Percentiles rank a stretch among this genome's conserved stretches.
phyloP scores from a whole-genome alignment of 2,113 vertebrate genomes.

The Pelusios castaneus region DNA sequence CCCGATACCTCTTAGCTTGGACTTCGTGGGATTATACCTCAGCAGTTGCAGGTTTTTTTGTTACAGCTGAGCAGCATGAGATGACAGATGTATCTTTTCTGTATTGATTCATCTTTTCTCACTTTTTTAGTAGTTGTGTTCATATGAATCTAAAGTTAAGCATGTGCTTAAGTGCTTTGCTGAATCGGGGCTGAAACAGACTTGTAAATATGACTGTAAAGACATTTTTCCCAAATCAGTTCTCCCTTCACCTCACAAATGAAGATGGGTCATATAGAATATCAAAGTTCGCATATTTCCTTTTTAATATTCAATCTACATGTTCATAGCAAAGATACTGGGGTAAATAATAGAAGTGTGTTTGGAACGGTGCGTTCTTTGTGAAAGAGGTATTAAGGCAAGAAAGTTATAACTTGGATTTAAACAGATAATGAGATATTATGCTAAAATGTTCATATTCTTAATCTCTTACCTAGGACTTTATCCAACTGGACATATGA shows the following conservation, averaged over 20 bases:
- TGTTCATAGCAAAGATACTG: not conserved
- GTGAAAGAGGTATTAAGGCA: not conserved
- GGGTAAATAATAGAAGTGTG: not conserved
- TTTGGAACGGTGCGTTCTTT: not conserved
- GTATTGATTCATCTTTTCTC: not conserved
- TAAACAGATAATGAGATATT: not conserved
- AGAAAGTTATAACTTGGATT: not conserved
- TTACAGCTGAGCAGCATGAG: not conserved
- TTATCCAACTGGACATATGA: conserved; percentile 98
- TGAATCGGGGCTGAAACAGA: not conserved
- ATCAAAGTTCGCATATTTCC: not conserved
- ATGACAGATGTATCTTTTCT: not conserved
- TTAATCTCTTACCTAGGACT: conserved; percentile 80
- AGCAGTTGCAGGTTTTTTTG: not conserved
- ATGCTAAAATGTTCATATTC: not conserved
- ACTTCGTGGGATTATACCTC: not conserved
- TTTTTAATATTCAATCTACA: not conserved
- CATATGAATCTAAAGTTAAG: not conserved
- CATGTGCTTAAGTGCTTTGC: accelerated
- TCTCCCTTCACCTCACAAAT: not conserved
- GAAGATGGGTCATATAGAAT: not conserved
- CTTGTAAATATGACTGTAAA: not conserved
- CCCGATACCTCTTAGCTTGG: accelerated
- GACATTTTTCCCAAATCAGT: not conserved
- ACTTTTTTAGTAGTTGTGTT: not conserved